Evolutionary conservation across 2,888 invertebrate species (phyloP).

Genomic region (Limnephilus rhombicus): DNA sequence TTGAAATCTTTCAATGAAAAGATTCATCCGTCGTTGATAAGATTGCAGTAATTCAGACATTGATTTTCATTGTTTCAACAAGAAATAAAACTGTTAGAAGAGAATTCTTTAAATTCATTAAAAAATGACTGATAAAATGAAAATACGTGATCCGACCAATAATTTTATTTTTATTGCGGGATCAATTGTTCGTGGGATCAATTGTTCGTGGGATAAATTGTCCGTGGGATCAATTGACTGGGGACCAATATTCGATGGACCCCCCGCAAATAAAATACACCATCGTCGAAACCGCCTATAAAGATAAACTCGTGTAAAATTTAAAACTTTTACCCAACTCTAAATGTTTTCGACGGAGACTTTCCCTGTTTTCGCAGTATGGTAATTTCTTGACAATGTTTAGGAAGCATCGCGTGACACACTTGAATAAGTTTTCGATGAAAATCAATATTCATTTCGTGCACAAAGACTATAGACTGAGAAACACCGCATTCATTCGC

Average conservation of each 20-base stretch:
- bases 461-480: neutral
- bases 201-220: too few relatives aligned
- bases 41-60: too few relatives aligned
- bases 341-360: neutral
- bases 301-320: neutral
- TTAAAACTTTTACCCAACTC: neutral
- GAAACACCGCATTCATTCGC: neutral
- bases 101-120: too few relatives aligned
- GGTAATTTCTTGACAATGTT: neutral
- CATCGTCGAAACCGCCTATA: neutral
- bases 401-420: neutral
- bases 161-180: too few relatives aligned
- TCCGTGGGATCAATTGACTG: too few relatives aligned
- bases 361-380: neutral
- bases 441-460: constrained; percentile 1
- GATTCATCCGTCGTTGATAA: too few relatives aligned
- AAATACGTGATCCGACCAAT: too few relatives aligned
- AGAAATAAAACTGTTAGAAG: too few relatives aligned
- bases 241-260: neutral
- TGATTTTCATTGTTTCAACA: too few relatives aligned
- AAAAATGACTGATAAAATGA: too few relatives aligned
- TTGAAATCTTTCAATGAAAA: too few relatives aligned
- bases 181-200: too few relatives aligned
- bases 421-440: constrained; percentile 1
- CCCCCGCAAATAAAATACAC: neutral